A percentile compares a stretch with the other conserved stretches of the same genome.
These are phyloP conservation scores for Drosophila ustulata DNA, from an alignment of 2,888 invertebrate species.

Conservation along the genomic window DNA sequence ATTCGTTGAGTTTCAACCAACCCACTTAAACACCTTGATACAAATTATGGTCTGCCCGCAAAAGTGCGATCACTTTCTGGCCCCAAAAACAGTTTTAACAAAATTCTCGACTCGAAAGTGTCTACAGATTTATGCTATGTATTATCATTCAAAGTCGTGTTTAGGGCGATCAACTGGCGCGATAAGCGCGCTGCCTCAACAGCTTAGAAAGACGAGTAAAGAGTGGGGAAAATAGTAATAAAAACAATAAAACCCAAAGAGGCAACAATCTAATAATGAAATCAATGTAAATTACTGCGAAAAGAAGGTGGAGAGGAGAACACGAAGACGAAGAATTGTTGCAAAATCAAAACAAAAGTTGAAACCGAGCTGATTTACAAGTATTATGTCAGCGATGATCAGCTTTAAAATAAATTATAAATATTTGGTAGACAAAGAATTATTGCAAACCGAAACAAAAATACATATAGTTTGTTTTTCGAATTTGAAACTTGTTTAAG, in stretches of 20 bases:
- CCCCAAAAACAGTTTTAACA: not conserved
- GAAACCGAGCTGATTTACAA: not conserved
- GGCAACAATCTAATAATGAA: conserved; percentile 23
- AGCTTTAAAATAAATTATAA: not conserved
- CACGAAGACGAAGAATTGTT: conserved; percentile 1
- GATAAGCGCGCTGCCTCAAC: conserved; percentile 6
- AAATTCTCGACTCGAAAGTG: conserved; percentile 6
- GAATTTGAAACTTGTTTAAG: conserved; percentile 21
- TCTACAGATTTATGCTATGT: conserved; percentile 16
- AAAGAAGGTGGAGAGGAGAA: not conserved
- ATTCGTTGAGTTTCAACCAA: not conserved
- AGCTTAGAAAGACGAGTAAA: not conserved
- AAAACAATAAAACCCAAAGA: not conserved
- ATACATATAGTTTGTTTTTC: not conserved
- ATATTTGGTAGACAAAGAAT: not conserved
- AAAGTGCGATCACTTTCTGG: not conserved
- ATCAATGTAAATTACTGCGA: conserved; percentile 15
- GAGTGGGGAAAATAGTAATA: conserved; percentile 1
- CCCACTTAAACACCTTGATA: not conserved
- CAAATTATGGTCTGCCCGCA: not conserved
- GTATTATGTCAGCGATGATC: conserved; percentile 19
- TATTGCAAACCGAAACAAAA: not conserved
- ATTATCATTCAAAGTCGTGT: conserved; percentile 10
- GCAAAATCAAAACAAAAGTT: conserved; percentile 4
- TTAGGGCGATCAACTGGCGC: conserved; percentile 3